Base-by-base conservation (phyloP, 2,113 vertebrate genomes). In the Himantopus leucocephalus region DNA sequence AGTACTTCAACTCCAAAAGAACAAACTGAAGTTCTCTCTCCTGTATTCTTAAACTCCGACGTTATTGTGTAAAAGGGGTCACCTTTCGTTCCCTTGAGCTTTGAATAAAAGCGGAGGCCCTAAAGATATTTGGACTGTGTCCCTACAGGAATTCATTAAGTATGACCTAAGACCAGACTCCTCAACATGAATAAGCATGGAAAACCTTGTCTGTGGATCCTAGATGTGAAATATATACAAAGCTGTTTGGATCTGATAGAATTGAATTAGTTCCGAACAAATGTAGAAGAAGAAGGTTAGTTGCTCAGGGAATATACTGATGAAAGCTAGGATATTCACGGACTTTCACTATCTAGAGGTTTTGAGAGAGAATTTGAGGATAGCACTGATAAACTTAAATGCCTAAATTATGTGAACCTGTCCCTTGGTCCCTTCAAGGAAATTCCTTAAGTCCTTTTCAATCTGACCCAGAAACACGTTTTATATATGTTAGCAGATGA, bases 321-420 rank as follows among this genome's bases (percentile, higher is more conserved):
- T 53, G 74, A 93, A 87, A 85, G 9, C 35, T 30, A 48, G 53
- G 52, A 48, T 76, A 76, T 68, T 91, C 92, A 79, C 60, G 45
- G 62, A 47, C 20, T 85, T 72, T 30, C 8, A 21, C 16, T 76
- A 35, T 22, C 48, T 82, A 88, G 35, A 64, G 11, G 9, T 70
- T 94, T 95, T 90, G n/a, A 93, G 30, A 92, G 18, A 91, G 12
- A 78, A 70, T 85, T 94, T 92, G 77, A 90, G 47, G 84, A 70
- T 37, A 88, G 8, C 12, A 62, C 39, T 29, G 9, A 88, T 76
- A 87, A 74, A 73, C 70, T 63, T 50, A 68, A 89, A 73, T 66
- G 22, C 22, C 17, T 68, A 85, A 81, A 87, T 91, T 52, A 68
- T 32, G 27, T 85, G 71, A 92, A 83, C 14, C 5, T 90, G 21